phyloP scores from a whole-genome alignment of 1,140 invertebrate genomes.

The Manduca sexta region DNA sequence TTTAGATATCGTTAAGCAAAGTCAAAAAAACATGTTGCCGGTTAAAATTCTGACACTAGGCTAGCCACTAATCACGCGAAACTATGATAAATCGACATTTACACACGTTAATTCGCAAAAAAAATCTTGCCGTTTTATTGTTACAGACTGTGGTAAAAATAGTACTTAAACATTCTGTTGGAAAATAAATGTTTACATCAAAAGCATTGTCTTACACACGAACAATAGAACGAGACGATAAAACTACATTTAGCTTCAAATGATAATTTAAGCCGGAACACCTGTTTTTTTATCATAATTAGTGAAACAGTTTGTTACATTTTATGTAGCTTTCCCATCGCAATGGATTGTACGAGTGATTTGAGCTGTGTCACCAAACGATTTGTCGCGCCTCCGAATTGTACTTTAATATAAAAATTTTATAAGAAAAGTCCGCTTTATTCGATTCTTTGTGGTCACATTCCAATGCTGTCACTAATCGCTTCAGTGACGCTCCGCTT shows the following conservation, averaged over 20 bases:
- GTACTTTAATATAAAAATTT: conserved; percentile 32
- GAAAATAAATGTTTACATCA: background rate
- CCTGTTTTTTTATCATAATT: background rate
- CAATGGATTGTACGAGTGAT: conserved; percentile 35
- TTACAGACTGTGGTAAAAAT: background rate
- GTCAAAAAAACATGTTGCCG: too few relatives aligned
- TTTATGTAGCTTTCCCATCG: conserved; percentile 46
- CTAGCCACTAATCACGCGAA: too few relatives aligned
- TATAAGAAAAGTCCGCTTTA: conserved; percentile 39
- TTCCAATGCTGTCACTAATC: conserved; percentile 27
- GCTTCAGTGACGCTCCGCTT: conserved; percentile 31
- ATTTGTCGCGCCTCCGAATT: conserved; percentile 48
- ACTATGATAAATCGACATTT: too few relatives aligned
- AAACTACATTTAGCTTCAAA: conserved; percentile 19
- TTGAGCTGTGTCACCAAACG: conserved; percentile 49
- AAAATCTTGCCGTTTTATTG: background rate
- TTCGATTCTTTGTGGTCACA: conserved; percentile 41
- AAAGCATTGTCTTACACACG: conserved; percentile 3
- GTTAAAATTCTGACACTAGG: too few relatives aligned
- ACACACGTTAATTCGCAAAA: background rate
- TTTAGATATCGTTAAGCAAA: too few relatives aligned
- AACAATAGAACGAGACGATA: conserved; percentile 4
- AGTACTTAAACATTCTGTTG: background rate
- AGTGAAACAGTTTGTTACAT: conserved; percentile 25
- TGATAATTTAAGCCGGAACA: conserved; percentile 17